Conservation (phyloP, 2,888 invertebrate species). For the Machimus atricapillus region DNA sequence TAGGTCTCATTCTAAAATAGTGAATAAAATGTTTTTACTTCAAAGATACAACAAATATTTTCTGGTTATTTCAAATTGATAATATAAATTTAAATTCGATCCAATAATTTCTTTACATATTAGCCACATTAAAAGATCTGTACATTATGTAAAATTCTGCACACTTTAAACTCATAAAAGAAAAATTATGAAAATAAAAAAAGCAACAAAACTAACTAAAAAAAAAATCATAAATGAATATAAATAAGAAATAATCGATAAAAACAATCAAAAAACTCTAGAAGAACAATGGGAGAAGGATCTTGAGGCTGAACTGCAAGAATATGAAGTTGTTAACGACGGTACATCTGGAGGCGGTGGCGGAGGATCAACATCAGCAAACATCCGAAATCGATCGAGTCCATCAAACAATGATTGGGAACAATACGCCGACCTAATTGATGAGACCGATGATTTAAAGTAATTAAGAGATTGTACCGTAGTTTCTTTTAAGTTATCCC, state of each 20-base stretch:
- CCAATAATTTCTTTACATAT: not conserved
- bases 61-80: not conserved
- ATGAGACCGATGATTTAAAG: constrained; percentile 64
- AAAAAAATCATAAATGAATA: not conserved
- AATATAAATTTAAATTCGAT: not conserved
- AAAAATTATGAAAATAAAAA: constrained; percentile 22
- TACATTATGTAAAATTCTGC: not conserved
- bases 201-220: not conserved
- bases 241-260: constrained; percentile 24
- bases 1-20: too few species aligned
- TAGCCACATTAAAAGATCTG: not conserved
- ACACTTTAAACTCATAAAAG: constrained; percentile 4
- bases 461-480: constrained; percentile 64
- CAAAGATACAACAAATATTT: not conserved
- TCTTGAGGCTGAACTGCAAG: constrained; percentile 92
- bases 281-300: constrained; percentile 97
- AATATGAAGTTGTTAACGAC: constrained; percentile 87
- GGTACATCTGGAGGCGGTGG: constrained; percentile 55
- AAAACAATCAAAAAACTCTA: constrained; percentile 52
- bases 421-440: constrained; percentile 62
- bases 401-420: constrained; percentile 61
- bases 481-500: constrained; percentile 61
- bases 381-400: constrained; percentile 58
- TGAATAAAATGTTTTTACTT: too few species aligned
- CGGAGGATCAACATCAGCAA: constrained; percentile 55